A percentile compares a stretch with the other conserved stretches of the same genome.
These are phyloP conservation scores for Prorops nasuta DNA, from an alignment of 1,140 invertebrate genomes.

Conservation along the genomic window DNA sequence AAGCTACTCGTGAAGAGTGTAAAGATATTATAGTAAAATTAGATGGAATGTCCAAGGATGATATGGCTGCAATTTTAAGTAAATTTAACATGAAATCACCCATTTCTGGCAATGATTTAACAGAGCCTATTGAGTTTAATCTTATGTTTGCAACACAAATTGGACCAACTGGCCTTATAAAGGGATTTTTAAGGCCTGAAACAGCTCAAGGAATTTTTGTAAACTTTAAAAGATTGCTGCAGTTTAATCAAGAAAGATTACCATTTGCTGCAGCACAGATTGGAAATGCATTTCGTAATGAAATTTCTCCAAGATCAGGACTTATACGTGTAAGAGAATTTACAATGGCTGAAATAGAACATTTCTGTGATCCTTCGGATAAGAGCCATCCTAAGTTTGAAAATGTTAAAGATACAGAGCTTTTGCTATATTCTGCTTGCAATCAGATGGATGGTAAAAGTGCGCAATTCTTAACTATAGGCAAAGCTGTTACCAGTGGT, in stretches of 20 bases:
- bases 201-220: slow-evolving; percentile 99
- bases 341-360: slow-evolving; percentile 99
- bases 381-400: slow-evolving; percentile 93
- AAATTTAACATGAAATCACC: slow-evolving; percentile 95
- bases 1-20: slow-evolving; percentile 73
- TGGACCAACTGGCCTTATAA: slow-evolving; percentile 90
- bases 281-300: slow-evolving; percentile 97
- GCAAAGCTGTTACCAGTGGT: slow-evolving; percentile 72
- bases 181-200: slow-evolving; percentile 94
- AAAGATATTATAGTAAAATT: slow-evolving; percentile 79
- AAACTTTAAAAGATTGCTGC: slow-evolving; percentile 94
- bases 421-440: slow-evolving; percentile 90
- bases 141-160: slow-evolving; percentile 98
- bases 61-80: slow-evolving; percentile 80
- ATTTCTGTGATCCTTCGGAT: slow-evolving; percentile 92
- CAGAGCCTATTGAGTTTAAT: slow-evolving; percentile 96
- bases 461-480: slow-evolving; percentile 69
- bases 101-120: slow-evolving; percentile 88
- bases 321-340: slow-evolving; percentile 96
- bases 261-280: slow-evolving; percentile 99
- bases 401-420: slow-evolving; percentile 67
- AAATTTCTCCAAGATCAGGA: slow-evolving; percentile 97
- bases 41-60: slow-evolving; percentile 84
- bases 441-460: slow-evolving; percentile 94
- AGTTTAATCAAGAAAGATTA: slow-evolving; percentile 95